These are phyloP conservation scores for Bufo bufo DNA, from an alignment of 2,113 vertebrate species.

Conservation along the genomic window DNA sequence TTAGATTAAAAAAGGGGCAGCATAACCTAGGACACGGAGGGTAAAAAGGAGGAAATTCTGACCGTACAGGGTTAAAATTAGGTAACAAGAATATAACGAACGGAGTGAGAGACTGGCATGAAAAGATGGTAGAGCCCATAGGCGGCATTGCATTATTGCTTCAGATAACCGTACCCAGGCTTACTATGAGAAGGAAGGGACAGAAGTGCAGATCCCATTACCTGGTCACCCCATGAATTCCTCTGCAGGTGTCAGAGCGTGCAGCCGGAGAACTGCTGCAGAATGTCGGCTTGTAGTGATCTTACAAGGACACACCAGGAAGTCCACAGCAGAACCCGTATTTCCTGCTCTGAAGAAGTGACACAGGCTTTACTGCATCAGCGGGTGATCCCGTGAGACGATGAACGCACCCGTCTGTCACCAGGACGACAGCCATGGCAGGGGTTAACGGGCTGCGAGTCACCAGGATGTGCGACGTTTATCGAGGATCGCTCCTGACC, in stretches of 20 bases:
- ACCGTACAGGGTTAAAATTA: neutral
- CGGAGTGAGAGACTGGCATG: neutral
- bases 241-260: neutral
- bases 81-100: neutral
- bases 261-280: neutral
- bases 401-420: neutral
- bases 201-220: neutral
- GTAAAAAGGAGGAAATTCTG: neutral
- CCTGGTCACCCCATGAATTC: neutral
- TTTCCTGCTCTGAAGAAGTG: conserved; percentile 29
- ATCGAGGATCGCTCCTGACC: neutral
- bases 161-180: neutral
- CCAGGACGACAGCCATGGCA: neutral
- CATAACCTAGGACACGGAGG: no score
- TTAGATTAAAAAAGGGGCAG: no score
- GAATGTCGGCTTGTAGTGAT: neutral
- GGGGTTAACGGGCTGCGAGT: neutral
- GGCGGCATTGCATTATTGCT: no score
- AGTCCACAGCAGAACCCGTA: conserved; percentile 13
- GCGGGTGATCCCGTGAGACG: neutral
- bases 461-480: neutral
- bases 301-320: neutral
- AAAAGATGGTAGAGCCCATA: neutral
- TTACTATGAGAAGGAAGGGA: no score
- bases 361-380: neutral